Conservation (phyloP, 2,888 invertebrate species). For the Tuberolachnus salignus region DNA sequence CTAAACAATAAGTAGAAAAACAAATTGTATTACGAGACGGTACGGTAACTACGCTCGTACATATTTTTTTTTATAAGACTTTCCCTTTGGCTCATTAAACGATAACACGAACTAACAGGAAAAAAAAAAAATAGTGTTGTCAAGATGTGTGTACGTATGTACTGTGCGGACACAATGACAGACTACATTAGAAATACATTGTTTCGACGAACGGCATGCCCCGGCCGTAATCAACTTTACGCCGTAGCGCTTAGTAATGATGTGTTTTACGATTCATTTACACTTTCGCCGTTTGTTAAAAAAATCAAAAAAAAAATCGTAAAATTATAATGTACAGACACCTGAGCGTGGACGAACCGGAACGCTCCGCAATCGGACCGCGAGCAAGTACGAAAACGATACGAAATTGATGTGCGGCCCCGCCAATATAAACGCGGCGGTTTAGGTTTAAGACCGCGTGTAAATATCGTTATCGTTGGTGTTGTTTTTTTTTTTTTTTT, state of each 20-base stretch:
- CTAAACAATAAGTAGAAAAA: not conserved
- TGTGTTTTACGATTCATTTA: slow-evolving; percentile 37
- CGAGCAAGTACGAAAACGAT: not conserved
- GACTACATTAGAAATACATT: slow-evolving; percentile 47
- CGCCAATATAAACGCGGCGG: no score
- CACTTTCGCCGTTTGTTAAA: slow-evolving; percentile 22
- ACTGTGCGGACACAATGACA: slow-evolving; percentile 17
- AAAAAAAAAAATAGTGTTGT: not conserved
- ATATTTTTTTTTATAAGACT: slow-evolving; percentile 3
- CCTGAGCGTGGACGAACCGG: not conserved
- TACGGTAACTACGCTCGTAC: not conserved
- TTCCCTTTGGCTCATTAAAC: slow-evolving; percentile 44
- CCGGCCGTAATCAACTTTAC: slow-evolving; percentile 35
- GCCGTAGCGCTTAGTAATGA: slow-evolving; percentile 33
- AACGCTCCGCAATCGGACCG: not conserved
- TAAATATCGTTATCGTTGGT: no score
- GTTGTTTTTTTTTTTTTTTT: no score
- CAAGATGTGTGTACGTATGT: not conserved
- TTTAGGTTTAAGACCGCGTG: no score
- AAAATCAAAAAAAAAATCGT: not conserved
- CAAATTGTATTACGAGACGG: not conserved
- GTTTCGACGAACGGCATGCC: slow-evolving; percentile 24
- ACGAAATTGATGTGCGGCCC: not conserved
- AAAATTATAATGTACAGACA: not conserved
- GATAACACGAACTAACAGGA: not conserved